Evolutionary conservation across 2,888 invertebrate species (phyloP).

Genomic region (Limnephilus marmoratus): DNA sequence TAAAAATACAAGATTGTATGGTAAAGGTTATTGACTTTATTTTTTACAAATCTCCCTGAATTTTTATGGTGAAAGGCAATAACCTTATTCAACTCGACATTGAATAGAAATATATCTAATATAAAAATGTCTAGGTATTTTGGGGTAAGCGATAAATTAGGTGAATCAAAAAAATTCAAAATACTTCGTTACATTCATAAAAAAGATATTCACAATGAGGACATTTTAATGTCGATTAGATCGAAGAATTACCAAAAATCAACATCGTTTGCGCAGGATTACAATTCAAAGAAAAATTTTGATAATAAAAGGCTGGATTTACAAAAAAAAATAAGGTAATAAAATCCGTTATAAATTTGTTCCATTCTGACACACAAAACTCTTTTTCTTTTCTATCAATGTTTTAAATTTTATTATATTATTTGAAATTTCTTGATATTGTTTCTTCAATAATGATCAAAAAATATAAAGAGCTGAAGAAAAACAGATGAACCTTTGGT

Average conservation of each 20-base stretch:
- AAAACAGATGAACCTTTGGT: too few species aligned
- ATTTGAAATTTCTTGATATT: too few species aligned
- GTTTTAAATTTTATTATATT: too few species aligned
- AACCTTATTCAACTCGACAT: background rate
- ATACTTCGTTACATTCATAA: background rate
- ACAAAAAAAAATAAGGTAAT: constrained; percentile 30
- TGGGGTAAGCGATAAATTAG: background rate
- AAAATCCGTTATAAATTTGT: background rate
- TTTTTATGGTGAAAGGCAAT: background rate
- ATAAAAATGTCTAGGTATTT: background rate
- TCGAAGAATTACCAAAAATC: background rate
- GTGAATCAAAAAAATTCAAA: background rate
- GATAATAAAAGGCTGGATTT: constrained; percentile 32
- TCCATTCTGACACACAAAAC: too few species aligned
- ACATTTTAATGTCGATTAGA: background rate
- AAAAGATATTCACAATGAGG: background rate
- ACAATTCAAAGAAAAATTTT: constrained; percentile 25
- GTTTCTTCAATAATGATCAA: too few species aligned
- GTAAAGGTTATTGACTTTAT: background rate
- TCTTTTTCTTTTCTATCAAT: too few species aligned
- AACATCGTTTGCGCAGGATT: background rate
- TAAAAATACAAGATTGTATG: background rate
- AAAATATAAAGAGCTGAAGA: too few species aligned
- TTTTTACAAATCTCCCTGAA: too few species aligned
- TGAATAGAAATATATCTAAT: background rate